These are phyloP conservation scores for Micromys minutus DNA, from an alignment of 2,113 vertebrate species.

Conservation along the genomic window DNA sequence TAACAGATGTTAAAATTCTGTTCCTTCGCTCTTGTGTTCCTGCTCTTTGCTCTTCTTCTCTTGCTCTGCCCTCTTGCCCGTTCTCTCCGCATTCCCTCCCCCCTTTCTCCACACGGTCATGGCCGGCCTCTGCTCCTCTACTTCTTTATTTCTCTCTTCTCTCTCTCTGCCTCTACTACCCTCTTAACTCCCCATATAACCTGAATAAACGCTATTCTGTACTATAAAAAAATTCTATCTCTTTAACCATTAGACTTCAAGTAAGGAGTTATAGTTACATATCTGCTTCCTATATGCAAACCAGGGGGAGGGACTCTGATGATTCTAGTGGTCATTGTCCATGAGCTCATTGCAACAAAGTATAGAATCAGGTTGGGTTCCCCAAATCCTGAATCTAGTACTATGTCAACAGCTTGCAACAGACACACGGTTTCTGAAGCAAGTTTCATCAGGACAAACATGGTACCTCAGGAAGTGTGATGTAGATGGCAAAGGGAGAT, in stretches of 20 bases:
- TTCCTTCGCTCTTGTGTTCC: no score
- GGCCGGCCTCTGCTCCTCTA: no score
- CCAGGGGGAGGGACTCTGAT: neutral
- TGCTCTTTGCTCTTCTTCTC: no score
- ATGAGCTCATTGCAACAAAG: neutral
- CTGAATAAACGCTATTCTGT: no score
- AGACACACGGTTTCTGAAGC: neutral
- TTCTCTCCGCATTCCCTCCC: no score
- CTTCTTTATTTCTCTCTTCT: no score
- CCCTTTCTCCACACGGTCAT: no score
- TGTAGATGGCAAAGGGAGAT: neutral
- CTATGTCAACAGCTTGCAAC: neutral
- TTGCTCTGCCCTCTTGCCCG: no score
- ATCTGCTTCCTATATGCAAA: neutral
- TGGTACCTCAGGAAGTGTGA: neutral
- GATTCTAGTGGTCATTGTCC: neutral
- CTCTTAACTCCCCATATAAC: no score
- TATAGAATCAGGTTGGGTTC: neutral
- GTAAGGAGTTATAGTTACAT: neutral
- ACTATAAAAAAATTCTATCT: neutral
- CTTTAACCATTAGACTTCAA: slow-evolving; percentile 6
- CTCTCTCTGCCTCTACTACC: no score
- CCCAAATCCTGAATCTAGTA: neutral
- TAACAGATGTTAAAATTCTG: neutral
- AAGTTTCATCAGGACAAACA: neutral